These are phyloP conservation scores for Aramus guarauna DNA, from an alignment of 2,113 vertebrate genomes.

Conservation along the genomic window DNA sequence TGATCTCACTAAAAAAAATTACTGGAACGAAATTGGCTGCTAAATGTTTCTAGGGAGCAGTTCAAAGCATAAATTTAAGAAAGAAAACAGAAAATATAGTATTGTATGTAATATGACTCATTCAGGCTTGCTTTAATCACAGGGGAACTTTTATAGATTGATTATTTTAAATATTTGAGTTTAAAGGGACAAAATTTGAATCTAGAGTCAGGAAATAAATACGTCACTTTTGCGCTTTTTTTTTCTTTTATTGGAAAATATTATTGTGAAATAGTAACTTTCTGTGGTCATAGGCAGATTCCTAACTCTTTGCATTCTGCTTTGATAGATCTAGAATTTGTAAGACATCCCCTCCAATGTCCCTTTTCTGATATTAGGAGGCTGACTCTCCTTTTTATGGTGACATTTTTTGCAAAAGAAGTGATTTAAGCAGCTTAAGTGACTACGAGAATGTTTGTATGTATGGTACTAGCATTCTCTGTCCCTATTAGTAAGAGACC, in stretches of 20 bases:
- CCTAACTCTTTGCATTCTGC: neutral
- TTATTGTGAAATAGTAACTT: neutral
- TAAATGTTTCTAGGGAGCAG: neutral
- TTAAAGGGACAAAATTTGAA: neutral
- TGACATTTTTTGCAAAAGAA: neutral
- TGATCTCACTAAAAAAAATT: neutral
- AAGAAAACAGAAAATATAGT: neutral
- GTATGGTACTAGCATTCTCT: neutral
- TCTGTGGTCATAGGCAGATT: neutral
- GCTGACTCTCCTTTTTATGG: neutral
- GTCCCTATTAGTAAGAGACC: neutral
- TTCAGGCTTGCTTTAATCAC: neutral
- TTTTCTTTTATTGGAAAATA: neutral
- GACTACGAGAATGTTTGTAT: neutral
- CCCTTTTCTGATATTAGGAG: neutral
- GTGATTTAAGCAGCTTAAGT: neutral
- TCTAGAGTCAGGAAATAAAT: neutral
- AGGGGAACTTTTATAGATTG: neutral
- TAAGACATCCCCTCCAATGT: neutral
- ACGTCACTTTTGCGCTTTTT: neutral
- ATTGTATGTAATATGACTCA: neutral
- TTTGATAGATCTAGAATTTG: neutral
- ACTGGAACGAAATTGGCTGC: neutral
- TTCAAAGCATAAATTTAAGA: neutral
- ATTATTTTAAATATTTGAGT: neutral